Conservation (phyloP, 2,888 invertebrate species). For the Melangyna quadrimaculata region DNA sequence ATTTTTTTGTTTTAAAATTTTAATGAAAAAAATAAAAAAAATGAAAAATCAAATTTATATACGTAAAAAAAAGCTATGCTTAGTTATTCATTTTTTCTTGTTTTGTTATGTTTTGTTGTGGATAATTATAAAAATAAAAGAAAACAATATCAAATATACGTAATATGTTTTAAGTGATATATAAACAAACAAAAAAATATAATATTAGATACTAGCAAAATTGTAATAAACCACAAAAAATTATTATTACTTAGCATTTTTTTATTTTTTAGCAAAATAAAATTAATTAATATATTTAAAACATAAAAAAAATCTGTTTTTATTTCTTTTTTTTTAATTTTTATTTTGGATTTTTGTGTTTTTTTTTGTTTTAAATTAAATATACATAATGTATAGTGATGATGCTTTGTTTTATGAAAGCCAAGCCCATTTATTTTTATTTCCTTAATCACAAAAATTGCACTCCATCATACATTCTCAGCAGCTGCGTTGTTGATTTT, state of each 20-base stretch:
- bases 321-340: slow-evolving; percentile 35
- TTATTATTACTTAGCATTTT: slow-evolving; percentile 68
- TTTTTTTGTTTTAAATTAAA: too few relatives aligned
- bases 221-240: slow-evolving; percentile 79
- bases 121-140: slow-evolving; percentile 68
- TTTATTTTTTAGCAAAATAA: slow-evolving; percentile 72
- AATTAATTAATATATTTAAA: slow-evolving; percentile 71
- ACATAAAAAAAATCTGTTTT: slow-evolving; percentile 66
- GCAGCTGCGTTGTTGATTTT: slow-evolving; percentile 54
- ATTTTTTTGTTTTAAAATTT: slow-evolving; percentile 56
- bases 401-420: slow-evolving; percentile 27
- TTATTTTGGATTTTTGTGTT: slow-evolving; percentile 4
- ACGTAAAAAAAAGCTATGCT: slow-evolving; percentile 69
- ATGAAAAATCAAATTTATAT: slow-evolving; percentile 65
- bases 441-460: slow-evolving; percentile 13
- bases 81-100: slow-evolving; percentile 67
- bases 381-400: too few relatives aligned
- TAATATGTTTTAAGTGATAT: slow-evolving; percentile 70
- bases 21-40: slow-evolving; percentile 73
- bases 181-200: slow-evolving; percentile 71
- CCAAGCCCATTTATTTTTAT: slow-evolving; percentile 66
- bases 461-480: slow-evolving; percentile 25
- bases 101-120: slow-evolving; percentile 70
- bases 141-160: slow-evolving; percentile 68
- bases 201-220: slow-evolving; percentile 80